Percentiles rank a stretch among this genome's conserved stretches.
phyloP scores from a whole-genome alignment of 2,888 invertebrate genomes.

The Polydrusus pterygomalis region DNA sequence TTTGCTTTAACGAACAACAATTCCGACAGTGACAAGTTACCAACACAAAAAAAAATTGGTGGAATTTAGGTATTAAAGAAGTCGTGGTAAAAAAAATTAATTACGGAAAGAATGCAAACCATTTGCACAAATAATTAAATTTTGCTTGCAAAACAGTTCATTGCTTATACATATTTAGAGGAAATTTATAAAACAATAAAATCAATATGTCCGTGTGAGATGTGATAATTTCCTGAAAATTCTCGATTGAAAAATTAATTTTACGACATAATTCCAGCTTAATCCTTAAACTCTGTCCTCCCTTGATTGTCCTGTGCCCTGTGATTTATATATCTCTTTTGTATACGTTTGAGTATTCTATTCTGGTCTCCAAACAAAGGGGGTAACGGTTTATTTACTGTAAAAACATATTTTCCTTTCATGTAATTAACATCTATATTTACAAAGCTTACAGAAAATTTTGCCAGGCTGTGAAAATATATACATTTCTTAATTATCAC shows the following conservation, averaged over 20 bases:
- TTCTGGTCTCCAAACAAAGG: conserved; percentile 26
- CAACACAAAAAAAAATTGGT: no score
- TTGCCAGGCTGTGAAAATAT: background rate
- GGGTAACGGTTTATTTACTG: conserved; percentile 30
- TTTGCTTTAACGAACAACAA: no score
- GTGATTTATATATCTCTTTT: conserved; percentile 24
- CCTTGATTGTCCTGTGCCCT: conserved; percentile 13
- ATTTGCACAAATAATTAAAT: no score
- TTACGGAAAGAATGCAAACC: no score
- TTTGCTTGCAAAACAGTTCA: no score
- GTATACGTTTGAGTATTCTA: conserved; percentile 24
- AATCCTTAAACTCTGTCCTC: conserved; percentile 17
- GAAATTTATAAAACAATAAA: background rate
- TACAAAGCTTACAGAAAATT: conserved; percentile 6
- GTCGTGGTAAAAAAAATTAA: no score
- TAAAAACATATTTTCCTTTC: conserved; percentile 33
- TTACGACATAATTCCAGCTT: conserved; percentile 11
- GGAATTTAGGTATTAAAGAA: no score
- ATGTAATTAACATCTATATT: conserved; percentile 29
- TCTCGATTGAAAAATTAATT: conserved; percentile 19
- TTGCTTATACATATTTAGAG: no score
- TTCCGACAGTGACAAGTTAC: no score
- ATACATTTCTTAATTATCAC: conserved; percentile 13
- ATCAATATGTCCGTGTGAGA: background rate
- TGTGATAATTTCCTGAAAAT: background rate